Evolutionary conservation across 2,888 invertebrate species (phyloP).

Genomic region (Leptopilina drosophilae): DNA sequence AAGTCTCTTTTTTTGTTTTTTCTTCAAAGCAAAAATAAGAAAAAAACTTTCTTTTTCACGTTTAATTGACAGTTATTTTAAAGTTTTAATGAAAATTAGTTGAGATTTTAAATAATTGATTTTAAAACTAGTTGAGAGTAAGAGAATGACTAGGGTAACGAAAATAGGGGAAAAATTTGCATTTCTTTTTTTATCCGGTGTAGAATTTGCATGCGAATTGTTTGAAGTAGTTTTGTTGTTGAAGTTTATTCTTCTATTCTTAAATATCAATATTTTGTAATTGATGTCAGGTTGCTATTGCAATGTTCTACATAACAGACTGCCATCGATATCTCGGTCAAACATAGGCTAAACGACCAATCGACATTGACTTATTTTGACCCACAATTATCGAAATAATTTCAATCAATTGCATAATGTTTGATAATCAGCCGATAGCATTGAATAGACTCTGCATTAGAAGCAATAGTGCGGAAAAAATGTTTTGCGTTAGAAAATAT

Average conservation of each 20-base stretch:
- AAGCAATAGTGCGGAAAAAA: too few relatives aligned
- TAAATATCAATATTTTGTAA: constrained; percentile 30
- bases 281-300: constrained; percentile 28
- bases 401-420: background rate
- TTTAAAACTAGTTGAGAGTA: too few relatives aligned
- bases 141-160: too few relatives aligned
- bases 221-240: background rate
- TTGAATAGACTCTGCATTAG: background rate
- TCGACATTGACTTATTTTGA: constrained; percentile 3
- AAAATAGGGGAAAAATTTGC: too few relatives aligned
- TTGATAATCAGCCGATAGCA: background rate
- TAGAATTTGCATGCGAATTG: background rate
- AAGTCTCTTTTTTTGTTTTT: background rate
- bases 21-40: too few relatives aligned
- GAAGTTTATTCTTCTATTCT: constrained; percentile 2
- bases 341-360: constrained; percentile 12
- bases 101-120: too few relatives aligned
- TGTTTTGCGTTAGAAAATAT: too few relatives aligned
- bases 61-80: background rate
- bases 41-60: background rate
- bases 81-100: too few relatives aligned
- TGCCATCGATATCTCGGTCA: constrained; percentile 37
- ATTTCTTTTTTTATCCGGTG: too few relatives aligned
- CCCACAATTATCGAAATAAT: constrained; percentile 12
- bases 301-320: constrained; percentile 11